Evolutionary conservation across 1,140 invertebrate genomes (phyloP), one percentile per base, ranked within the genome.

Genomic region (Geopemphigus sp.): DNA sequence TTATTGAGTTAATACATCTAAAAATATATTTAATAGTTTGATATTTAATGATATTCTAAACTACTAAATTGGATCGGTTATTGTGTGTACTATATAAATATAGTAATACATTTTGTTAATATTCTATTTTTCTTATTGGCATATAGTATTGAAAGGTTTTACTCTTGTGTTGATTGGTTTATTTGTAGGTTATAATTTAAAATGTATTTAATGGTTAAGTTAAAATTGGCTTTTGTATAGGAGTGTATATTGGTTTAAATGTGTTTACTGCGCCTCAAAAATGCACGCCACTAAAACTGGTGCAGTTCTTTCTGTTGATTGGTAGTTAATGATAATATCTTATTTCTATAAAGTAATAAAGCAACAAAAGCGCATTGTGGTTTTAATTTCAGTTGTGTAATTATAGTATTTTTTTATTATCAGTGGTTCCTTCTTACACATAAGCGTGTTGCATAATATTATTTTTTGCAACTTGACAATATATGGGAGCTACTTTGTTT

Each of bases 161-260:
- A 54, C 54, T 10, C 22, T 26, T 11, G 8, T 4, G 24, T 22
- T 8, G 17, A 26, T 17, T 29, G 47, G 15, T 54, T 29, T 72
- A 54, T n/a, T 32, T 17, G 17, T 14, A 50, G 66, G 66, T 68
- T 47, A 26, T 10, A 2, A 50, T 5, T 47, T 24, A 68, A 50
- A 12, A 8, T 29, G n/a, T 32, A 57, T 24, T 39, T 66, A n/a
- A 68, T 68, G 17, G 47, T 50, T 47, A 50, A 17, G 22, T 24
- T 15, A 15, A 8, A 68, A 24, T 50, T 47, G 0, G 19, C 45
- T 14, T 68, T 45, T 17, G 19, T 68, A 47, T 6, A 47, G 45
- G 22, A 50, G 68, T 54, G 68, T 72, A 47, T 72, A 53, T 72
- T 72, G 68, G 68, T 54, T 39, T 72, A 72, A 72, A 72, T 72